Evolutionary conservation across 2,797 vertebrate genomes (phyloP).

Genomic region (Danio kyathit): DNA sequence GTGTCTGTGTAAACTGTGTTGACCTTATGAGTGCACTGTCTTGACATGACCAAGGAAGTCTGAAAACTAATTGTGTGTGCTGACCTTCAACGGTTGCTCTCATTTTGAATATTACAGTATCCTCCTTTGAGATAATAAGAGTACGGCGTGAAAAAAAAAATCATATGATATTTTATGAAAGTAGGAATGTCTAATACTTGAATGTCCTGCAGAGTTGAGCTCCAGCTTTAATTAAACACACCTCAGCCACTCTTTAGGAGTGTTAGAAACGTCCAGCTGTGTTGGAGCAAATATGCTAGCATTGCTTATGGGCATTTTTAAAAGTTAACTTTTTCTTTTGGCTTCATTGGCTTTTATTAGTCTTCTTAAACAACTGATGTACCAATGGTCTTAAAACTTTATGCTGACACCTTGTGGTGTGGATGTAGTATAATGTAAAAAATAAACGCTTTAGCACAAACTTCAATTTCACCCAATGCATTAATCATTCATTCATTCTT

Average conservation of each 20-base stretch:
- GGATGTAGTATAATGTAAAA: not conserved
- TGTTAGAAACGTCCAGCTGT: not conserved
- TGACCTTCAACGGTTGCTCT: slow-evolving; percentile 24
- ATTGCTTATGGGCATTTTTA: not conserved
- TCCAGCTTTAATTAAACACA: slow-evolving; percentile 7
- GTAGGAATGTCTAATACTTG: not conserved
- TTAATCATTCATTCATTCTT: too few relatives aligned
- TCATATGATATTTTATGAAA: slow-evolving; percentile 10
- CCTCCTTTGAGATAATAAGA: slow-evolving; percentile 7
- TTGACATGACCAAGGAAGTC: slow-evolving; percentile 8
- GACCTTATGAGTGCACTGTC: slow-evolving; percentile 33
- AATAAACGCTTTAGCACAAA: not conserved
- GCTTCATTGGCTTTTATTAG: not conserved
- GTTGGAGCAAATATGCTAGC: not conserved
- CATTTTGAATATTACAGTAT: not conserved
- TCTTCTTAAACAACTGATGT: not conserved
- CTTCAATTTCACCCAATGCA: too few relatives aligned
- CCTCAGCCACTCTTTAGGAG: not conserved
- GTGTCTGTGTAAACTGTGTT: slow-evolving; percentile 27
- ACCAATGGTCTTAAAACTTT: not conserved
- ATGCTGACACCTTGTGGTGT: slow-evolving; percentile 21
- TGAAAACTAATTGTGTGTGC: slow-evolving; percentile 6
- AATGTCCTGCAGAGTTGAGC: not conserved
- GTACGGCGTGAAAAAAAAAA: not conserved
- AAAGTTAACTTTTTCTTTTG: not conserved